phyloP scores from a whole-genome alignment of 2,797 vertebrate genomes.

The Limosa lapponica region DNA sequence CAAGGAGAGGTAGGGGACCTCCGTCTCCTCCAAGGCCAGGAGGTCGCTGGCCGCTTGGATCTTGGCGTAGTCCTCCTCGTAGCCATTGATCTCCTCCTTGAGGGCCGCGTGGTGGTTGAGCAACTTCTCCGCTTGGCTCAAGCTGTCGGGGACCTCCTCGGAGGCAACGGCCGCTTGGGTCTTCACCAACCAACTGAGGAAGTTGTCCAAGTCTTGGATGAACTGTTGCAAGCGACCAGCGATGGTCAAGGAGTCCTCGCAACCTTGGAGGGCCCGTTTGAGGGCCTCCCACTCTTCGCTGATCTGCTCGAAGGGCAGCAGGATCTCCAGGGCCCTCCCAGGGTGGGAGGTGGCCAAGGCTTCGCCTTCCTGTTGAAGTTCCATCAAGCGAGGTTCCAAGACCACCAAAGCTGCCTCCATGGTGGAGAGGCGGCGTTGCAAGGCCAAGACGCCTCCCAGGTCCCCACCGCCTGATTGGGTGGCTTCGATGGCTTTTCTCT shows the following conservation, averaged over 20 bases:
- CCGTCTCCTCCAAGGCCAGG: constrained; percentile 86
- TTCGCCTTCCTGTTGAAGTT: constrained; percentile 88
- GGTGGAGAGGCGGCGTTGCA: constrained; percentile 90
- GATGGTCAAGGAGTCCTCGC: constrained; percentile 89
- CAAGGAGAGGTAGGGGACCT: constrained; percentile 86
- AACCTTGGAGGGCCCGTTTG: constrained; percentile 86
- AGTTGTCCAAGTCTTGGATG: constrained; percentile 92
- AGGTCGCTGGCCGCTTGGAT: constrained; percentile 91
- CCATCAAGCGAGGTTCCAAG: constrained; percentile 89
- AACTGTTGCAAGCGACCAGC: constrained; percentile 91
- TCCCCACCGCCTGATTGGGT: constrained; percentile 86
- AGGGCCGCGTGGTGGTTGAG: constrained; percentile 88
- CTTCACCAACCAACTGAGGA: constrained; percentile 92
- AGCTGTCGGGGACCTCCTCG: constrained; percentile 82
- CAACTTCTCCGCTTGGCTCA: constrained; percentile 87
- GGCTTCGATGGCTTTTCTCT: constrained; percentile 89
- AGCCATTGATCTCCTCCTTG: constrained; percentile 92
- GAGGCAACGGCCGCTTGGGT: constrained; percentile 86
- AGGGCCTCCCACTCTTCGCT: constrained; percentile 91
- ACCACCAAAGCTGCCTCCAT: constrained; percentile 90
- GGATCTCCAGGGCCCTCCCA: constrained; percentile 82
- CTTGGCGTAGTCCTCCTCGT: constrained; percentile 90
- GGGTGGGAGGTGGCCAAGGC: constrained; percentile 84
- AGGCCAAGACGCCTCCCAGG: constrained; percentile 84
- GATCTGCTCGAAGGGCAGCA: constrained; percentile 89